Evolutionary conservation across 1,140 invertebrate species (phyloP).

Genomic region (Drosophila hydei): DNA sequence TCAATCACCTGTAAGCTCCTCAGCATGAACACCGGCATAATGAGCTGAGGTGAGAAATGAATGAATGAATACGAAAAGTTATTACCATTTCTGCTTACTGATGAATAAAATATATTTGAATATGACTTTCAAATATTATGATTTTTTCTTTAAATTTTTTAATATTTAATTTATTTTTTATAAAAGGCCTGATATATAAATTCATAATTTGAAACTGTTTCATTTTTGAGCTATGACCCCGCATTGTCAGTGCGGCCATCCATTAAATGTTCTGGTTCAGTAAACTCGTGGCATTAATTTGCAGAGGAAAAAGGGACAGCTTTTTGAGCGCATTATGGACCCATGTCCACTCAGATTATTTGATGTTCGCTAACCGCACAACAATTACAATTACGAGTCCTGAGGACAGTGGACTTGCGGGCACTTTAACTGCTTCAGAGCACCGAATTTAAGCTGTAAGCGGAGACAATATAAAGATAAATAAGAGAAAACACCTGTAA

Average conservation of each 20-base stretch:
- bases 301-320: slow-evolving; percentile 1
- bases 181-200: neutral
- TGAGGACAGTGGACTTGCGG: slow-evolving; percentile 7
- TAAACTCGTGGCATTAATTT: slow-evolving; percentile 7
- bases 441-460: slow-evolving; percentile 1
- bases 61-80: neutral
- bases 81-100: too few relatives aligned
- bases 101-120: neutral
- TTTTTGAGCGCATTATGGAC: neutral
- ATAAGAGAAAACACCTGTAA: slow-evolving; percentile 15
- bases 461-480: slow-evolving; percentile 7
- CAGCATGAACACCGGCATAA: neutral
- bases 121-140: neutral
- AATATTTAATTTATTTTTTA: neutral
- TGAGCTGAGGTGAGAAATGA: neutral
- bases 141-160: neutral
- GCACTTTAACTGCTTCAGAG: slow-evolving; percentile 1
- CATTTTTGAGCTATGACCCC: neutral
- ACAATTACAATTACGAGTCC: slow-evolving; percentile 35
- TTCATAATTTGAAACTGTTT: neutral
- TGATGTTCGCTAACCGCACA: slow-evolving; percentile 1
- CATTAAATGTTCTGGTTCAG: slow-evolving; percentile 10
- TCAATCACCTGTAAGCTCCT: neutral
- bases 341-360: slow-evolving; percentile 28
- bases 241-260: neutral